Base-by-base conservation (phyloP, 2,888 invertebrate species). In the Watsonalla cultraria region DNA sequence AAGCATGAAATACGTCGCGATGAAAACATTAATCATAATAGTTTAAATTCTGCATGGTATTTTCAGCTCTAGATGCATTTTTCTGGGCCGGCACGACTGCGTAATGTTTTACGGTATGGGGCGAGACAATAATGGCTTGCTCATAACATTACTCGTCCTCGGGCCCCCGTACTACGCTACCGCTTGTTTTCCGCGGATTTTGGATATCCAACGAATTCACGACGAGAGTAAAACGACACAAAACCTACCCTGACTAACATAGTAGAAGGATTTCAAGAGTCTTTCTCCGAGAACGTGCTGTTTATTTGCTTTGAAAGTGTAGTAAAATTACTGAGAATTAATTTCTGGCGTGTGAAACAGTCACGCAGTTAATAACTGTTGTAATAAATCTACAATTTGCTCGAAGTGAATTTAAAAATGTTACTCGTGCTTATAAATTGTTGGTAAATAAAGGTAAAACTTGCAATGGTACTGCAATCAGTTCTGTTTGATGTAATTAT, bases 41-140 rank as follows among this genome's bases (percentile, higher is more conserved):
- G 54, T 64, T 57, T 57, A 61, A 64, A 59, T 61, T 61, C 52
- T 54, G 60, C 64, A 68, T 68, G 60, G 82, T 82, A 82, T 80
- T 76, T 78, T 72, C 89, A 84, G 78, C 90, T 89, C 87, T 63
- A 65, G 73, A 75, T 79, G 70, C 75, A 80, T 84, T 72, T 72
- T 65, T 70, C 74, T 72, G 78, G 79, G 79, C 78, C 81, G 82
- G 79, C 75, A 80, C 82, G 80, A 82, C 87, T 90, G 81, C 86
- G 88, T 90, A 89, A 90, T 90, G 89, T 86, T 90, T 90, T 90
- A 90, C 90, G 90, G 90, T 89, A 90, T 90, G 86, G 89, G 86
- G 85, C 86, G 89, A 90, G 90, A 90, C 90, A 90, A 90, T 90
- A 90, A 90, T 90, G 90, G 90, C 81, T 87, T 85, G 90, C 90